Percentiles rank a stretch among this genome's conserved stretches.
Conservation (phyloP, 2,797 vertebrate species). For the Cirrhinus mrigala region DNA sequence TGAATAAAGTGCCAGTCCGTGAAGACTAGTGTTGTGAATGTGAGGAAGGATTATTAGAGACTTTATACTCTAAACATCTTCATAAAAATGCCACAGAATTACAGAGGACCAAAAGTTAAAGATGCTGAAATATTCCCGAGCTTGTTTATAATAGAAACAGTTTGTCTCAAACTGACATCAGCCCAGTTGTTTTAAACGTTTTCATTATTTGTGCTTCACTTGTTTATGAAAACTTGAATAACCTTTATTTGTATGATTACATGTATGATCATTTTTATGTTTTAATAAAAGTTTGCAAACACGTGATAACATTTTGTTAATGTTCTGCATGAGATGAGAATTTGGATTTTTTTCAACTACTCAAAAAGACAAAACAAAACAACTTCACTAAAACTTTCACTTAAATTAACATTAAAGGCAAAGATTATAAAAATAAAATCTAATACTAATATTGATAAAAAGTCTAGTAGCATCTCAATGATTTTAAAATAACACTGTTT, state of each 20-base stretch:
- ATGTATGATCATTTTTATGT: neutral
- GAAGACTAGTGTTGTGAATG: neutral
- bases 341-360: too few species aligned
- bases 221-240: neutral
- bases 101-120: slow-evolving; percentile 8
- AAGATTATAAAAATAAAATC: too few species aligned
- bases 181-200: neutral
- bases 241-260: neutral
- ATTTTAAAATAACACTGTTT: too few species aligned
- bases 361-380: too few species aligned
- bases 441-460: too few species aligned
- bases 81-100: neutral
- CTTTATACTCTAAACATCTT: neutral
- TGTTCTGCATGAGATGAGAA: neutral
- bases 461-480: too few species aligned
- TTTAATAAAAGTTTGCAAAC: neutral
- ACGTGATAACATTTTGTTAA: neutral
- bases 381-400: too few species aligned
- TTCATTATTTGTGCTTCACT: neutral
- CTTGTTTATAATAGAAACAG: neutral
- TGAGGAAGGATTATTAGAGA: neutral
- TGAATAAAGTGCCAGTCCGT: neutral
- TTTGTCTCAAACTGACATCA: neutral
- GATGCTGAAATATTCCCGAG: neutral
- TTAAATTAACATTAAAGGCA: too few species aligned